phyloP scores from a whole-genome alignment of 2,797 vertebrate species.

The Buphagus erythrorhynchus region DNA sequence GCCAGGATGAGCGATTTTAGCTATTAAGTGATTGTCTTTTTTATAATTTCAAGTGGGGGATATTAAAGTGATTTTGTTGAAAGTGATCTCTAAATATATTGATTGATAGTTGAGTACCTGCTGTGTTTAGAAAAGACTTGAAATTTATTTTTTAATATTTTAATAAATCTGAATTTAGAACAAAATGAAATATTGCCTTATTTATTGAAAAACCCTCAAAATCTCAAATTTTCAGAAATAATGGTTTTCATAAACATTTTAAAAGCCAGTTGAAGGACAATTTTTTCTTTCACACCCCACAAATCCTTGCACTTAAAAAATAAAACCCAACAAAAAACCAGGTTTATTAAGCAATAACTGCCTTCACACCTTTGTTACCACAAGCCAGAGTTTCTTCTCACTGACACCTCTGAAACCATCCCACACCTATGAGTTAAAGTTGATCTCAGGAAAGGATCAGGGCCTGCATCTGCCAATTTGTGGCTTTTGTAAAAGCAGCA shows the following conservation, averaged over 20 bases:
- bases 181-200: not conserved
- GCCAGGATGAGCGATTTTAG: not conserved
- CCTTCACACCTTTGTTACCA: not conserved
- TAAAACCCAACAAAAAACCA: accelerated
- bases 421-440: not conserved
- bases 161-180: not conserved
- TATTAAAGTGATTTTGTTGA: not conserved
- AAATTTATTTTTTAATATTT: not conserved
- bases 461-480: not conserved
- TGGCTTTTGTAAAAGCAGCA: not conserved
- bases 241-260: accelerated
- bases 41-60: not conserved
- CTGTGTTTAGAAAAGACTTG: not conserved
- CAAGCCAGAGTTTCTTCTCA: not conserved
- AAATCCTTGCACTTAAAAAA: not conserved
- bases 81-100: not conserved
- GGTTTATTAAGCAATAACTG: not conserved
- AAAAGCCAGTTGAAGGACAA: not conserved
- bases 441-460: not conserved
- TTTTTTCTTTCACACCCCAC: not conserved
- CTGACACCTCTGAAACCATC: not conserved
- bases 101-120: not conserved
- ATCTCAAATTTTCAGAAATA: not conserved
- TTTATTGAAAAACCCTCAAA: not conserved
- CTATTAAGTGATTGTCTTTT: not conserved